Evolutionary conservation across 2,113 vertebrate genomes (phyloP).

Genomic region (Strigops habroptila): DNA sequence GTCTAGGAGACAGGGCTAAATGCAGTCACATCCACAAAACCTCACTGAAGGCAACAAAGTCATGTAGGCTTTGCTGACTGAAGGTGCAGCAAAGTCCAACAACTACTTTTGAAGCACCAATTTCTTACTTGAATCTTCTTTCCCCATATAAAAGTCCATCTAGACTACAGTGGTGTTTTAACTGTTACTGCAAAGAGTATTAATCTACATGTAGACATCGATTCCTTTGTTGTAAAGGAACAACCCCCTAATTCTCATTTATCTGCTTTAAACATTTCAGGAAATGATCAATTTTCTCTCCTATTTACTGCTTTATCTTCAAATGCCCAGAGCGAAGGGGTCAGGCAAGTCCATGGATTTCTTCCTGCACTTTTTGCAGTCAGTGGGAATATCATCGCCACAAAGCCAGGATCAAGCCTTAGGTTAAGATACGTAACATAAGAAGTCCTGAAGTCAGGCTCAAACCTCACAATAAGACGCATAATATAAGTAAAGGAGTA

Average conservation of each 20-base stretch:
- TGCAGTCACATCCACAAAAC: neutral
- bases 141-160: neutral
- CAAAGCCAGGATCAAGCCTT: neutral
- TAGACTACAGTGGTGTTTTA: neutral
- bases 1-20: neutral
- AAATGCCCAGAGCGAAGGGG: neutral
- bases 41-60: neutral
- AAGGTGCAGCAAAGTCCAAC: fast-evolving
- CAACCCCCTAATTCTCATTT: neutral
- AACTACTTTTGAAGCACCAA: neutral
- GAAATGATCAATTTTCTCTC: neutral
- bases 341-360: neutral
- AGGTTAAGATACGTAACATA: neutral
- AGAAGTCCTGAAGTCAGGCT: neutral
- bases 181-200: neutral
- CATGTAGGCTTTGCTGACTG: neutral
- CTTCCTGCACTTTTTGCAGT: neutral
- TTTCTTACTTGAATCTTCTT: neutral
- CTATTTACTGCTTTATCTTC: neutral
- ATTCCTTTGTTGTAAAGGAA: neutral
- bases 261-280: neutral
- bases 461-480: neutral
- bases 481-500: neutral
- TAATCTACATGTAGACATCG: neutral
- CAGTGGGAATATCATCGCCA: neutral